phyloP scores from a whole-genome alignment of 1,140 invertebrate genomes.

The Leptinotarsa lineolata region DNA sequence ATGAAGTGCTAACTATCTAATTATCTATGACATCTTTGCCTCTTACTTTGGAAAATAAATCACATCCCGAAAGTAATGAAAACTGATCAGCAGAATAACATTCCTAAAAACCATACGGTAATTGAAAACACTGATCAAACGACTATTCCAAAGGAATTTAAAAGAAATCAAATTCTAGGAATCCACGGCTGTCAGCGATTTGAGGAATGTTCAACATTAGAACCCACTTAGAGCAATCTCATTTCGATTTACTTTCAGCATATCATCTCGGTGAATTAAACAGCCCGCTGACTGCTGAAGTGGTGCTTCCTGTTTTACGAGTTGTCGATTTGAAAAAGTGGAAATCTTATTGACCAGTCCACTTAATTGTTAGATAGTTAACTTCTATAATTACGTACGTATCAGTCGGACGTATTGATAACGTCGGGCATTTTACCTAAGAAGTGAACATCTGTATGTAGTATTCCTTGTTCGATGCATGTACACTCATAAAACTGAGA shows the following conservation, averaged over 20 bases:
- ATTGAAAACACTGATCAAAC: too few relatives aligned
- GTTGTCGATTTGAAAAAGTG: slow-evolving; percentile 10
- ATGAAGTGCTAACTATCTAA: too few relatives aligned
- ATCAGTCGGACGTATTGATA: neutral
- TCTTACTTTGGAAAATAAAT: too few relatives aligned
- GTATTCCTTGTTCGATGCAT: too few relatives aligned
- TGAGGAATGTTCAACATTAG: slow-evolving; percentile 41
- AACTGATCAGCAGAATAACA: too few relatives aligned
- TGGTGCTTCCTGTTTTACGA: slow-evolving; percentile 37
- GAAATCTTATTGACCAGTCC: neutral
- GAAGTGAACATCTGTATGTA: slow-evolving; percentile 1
- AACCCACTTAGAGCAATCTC: slow-evolving; percentile 45
- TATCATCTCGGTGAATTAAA: slow-evolving; percentile 37
- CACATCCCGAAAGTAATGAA: too few relatives aligned
- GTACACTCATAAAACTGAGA: too few relatives aligned
- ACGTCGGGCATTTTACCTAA: neutral
- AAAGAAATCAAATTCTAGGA: neutral
- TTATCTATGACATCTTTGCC: too few relatives aligned
- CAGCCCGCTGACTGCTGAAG: slow-evolving; percentile 28
- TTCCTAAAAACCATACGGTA: too few relatives aligned
- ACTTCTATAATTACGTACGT: neutral
- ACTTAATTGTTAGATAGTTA: slow-evolving; percentile 7
- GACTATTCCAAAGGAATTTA: too few relatives aligned
- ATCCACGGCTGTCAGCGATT: slow-evolving; percentile 10
- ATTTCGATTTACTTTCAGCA: slow-evolving; percentile 39